These are phyloP conservation scores for Aphodius sticticus DNA, from an alignment of 2,888 invertebrate species.

Conservation along the genomic window DNA sequence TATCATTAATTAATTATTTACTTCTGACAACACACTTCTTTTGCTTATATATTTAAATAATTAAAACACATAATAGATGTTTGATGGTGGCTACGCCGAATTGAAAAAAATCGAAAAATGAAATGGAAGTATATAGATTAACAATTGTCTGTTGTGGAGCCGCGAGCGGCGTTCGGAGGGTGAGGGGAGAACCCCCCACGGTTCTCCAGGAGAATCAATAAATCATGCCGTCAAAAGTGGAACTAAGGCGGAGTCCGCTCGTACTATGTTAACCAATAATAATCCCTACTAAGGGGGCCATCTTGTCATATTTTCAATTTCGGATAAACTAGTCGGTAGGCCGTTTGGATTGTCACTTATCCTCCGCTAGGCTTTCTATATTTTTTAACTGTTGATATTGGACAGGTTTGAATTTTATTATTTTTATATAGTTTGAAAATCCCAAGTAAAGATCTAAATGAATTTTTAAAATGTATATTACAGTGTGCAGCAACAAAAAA, in stretches of 20 bases:
- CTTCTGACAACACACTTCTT: not conserved
- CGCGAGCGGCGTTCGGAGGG: slow-evolving; percentile 28
- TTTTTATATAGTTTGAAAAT: too few relatives aligned
- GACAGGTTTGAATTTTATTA: too few relatives aligned
- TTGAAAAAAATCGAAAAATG: too few relatives aligned
- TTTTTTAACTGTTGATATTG: too few relatives aligned
- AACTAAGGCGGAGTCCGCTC: slow-evolving; percentile 66
- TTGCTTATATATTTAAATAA: not conserved
- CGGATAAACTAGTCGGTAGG: not conserved
- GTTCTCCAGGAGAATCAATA: slow-evolving; percentile 61
- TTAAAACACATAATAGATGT: too few relatives aligned
- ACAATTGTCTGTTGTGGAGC: slow-evolving; percentile 27
- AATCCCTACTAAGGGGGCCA: slow-evolving; percentile 66
- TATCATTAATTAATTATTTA: not conserved
- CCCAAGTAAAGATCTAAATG: too few relatives aligned
- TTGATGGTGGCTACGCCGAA: too few relatives aligned
- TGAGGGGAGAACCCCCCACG: slow-evolving; percentile 51
- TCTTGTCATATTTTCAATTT: slow-evolving; percentile 61
- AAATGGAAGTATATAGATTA: slow-evolving; percentile 29
- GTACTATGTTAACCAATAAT: slow-evolving; percentile 68
- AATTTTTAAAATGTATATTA: too few relatives aligned
- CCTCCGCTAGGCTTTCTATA: too few relatives aligned
- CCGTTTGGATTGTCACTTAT: too few relatives aligned
- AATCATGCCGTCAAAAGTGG: slow-evolving; percentile 67
- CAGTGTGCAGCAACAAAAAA: too few relatives aligned